These are phyloP conservation scores for Parasteatoda lunata DNA, from an alignment of 2,888 invertebrate species.

Conservation along the genomic window DNA sequence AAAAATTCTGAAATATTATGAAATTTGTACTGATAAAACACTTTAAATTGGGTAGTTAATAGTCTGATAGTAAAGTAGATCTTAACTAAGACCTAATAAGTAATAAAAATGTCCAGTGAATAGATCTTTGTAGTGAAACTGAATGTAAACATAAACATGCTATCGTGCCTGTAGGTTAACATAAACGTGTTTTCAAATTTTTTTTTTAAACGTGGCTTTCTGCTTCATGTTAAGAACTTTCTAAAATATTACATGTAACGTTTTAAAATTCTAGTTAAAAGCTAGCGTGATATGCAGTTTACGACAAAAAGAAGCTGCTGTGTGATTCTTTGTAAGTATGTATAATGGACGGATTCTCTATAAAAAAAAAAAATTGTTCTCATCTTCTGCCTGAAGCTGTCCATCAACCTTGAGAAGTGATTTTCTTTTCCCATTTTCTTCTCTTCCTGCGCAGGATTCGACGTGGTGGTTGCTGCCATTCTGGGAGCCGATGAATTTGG, in stretches of 20 bases:
- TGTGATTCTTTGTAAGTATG: constrained; percentile 53
- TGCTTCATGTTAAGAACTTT: too few relatives aligned
- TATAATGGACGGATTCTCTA: constrained; percentile 24
- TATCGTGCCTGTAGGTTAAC: too few relatives aligned
- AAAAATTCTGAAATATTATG: too few relatives aligned
- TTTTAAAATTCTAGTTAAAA: constrained; percentile 63
- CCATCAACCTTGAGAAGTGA: constrained; percentile 64
- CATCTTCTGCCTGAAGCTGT: constrained; percentile 24
- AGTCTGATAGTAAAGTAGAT: too few relatives aligned
- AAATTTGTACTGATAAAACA: too few relatives aligned
- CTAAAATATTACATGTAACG: constrained; percentile 20
- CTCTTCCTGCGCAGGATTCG: constrained; percentile 81
- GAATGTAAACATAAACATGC: too few relatives aligned
- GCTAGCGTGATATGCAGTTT: constrained; percentile 26
- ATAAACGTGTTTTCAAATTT: too few relatives aligned
- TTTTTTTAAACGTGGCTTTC: too few relatives aligned
- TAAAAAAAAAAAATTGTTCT: constrained; percentile 26
- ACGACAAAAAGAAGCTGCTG: constrained; percentile 27
- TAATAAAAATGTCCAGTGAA: too few relatives aligned
- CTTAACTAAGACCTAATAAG: too few relatives aligned
- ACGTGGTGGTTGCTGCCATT: constrained; percentile 95
- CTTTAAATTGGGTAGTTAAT: too few relatives aligned
- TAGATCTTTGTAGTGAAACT: too few relatives aligned
- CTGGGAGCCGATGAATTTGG: constrained; percentile 99
- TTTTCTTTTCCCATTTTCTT: constrained; percentile 66